Percentiles rank a stretch among this genome's conserved stretches.
These are phyloP conservation scores for Blastobasis lacticolella DNA, from an alignment of 2,888 invertebrate species.

Conservation along the genomic window DNA sequence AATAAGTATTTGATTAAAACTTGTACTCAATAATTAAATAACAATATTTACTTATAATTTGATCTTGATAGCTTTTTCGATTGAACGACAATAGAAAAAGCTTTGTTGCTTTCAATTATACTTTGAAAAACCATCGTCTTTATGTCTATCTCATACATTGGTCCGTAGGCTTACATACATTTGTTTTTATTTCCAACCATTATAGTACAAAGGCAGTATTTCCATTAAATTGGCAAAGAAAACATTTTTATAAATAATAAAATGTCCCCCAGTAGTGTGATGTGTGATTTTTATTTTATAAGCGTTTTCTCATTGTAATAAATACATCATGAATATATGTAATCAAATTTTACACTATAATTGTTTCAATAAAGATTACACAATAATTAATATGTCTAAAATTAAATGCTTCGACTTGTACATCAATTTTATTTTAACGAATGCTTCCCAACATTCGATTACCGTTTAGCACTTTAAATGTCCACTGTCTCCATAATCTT, in stretches of 20 bases:
- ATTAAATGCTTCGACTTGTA: slow-evolving; percentile 74
- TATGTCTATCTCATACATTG: slow-evolving; percentile 56
- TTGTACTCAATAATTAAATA: slow-evolving; percentile 74
- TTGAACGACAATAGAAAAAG: slow-evolving; percentile 49
- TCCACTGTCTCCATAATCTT: slow-evolving; percentile 44
- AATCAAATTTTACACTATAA: slow-evolving; percentile 38
- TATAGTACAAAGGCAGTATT: slow-evolving; percentile 25
- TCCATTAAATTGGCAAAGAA: slow-evolving; percentile 29
- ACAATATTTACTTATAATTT: slow-evolving; percentile 66
- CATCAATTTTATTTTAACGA: slow-evolving; percentile 49
- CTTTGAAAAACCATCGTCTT: slow-evolving; percentile 32
- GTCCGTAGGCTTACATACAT: slow-evolving; percentile 50
- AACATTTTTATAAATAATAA: slow-evolving; percentile 38
- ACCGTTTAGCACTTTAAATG: slow-evolving; percentile 31
- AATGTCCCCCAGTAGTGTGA: slow-evolving; percentile 54
- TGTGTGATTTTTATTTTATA: slow-evolving; percentile 42
- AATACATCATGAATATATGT: slow-evolving; percentile 50
- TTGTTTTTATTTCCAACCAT: slow-evolving; percentile 21
- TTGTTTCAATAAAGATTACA: slow-evolving; percentile 56
- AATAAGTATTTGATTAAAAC: slow-evolving; percentile 66
- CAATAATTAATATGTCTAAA: slow-evolving; percentile 70
- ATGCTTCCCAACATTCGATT: slow-evolving; percentile 30
- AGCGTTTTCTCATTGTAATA: slow-evolving; percentile 55
- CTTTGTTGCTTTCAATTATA: slow-evolving; percentile 48
- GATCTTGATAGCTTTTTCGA: slow-evolving; percentile 63